A percentile compares a stretch with the other conserved stretches of the same genome.
These are phyloP conservation scores for Folsomia candida DNA, from an alignment of 2,888 invertebrate species.

Conservation along the genomic window DNA sequence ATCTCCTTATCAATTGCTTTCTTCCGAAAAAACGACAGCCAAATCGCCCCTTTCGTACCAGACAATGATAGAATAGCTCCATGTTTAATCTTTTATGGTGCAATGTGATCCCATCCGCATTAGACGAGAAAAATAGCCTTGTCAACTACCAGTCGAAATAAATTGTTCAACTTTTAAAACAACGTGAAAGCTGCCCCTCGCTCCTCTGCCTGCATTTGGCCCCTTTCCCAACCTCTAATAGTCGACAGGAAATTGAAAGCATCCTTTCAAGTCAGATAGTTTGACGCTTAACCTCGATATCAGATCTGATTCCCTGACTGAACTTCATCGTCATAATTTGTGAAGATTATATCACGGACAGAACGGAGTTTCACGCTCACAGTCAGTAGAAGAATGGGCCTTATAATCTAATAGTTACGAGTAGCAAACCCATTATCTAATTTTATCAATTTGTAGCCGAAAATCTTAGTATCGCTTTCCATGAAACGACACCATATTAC, in stretches of 20 bases:
- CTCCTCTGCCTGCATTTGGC: background rate
- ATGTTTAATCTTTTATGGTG: background rate
- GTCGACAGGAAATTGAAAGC: background rate
- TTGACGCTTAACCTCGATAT: background rate
- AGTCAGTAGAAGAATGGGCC: background rate
- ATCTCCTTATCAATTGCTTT: conserved; percentile 3
- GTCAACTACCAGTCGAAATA: background rate
- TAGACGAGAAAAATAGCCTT: background rate
- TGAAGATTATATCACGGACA: background rate
- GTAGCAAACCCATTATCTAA: background rate
- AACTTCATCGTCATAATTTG: background rate
- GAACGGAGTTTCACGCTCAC: no score
- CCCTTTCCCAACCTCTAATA: background rate
- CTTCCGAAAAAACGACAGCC: background rate
- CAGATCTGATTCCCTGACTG: background rate
- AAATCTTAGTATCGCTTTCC: no score
- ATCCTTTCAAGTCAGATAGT: background rate
- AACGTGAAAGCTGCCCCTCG: background rate
- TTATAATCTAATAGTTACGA: background rate
- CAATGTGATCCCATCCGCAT: background rate
- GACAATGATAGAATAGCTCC: background rate
- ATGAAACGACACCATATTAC: no score
- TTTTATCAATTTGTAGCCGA: background rate
- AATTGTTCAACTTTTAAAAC: background rate
- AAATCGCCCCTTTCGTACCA: background rate